A percentile compares a stretch with the other conserved stretches of the same genome.
Conservation (phyloP, 2,113 vertebrate genomes). For the Colaptes auratus region DNA sequence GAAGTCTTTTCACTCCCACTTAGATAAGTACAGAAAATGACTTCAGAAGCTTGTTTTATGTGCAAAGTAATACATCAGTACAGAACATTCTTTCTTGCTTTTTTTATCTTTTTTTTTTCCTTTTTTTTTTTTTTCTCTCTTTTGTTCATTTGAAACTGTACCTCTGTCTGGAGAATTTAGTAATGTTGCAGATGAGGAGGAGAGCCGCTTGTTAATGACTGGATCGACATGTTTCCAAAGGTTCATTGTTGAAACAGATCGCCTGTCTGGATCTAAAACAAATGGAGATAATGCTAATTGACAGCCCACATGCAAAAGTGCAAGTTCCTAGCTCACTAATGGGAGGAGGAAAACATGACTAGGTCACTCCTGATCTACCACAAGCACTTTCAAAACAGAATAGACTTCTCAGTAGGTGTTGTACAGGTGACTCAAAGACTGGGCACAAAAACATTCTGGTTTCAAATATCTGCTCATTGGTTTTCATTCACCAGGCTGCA, state of each 20-base stretch:
- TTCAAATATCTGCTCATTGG: background rate
- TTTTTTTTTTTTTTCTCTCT: background rate
- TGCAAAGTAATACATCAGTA: constrained; percentile 66
- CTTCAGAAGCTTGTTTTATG: constrained; percentile 74
- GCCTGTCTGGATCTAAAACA: constrained; percentile 92
- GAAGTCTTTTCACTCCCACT: constrained; percentile 75
- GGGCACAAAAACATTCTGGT: constrained; percentile 58
- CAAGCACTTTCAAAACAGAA: constrained; percentile 65
- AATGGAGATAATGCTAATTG: constrained; percentile 81
- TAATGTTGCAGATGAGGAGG: constrained; percentile 95
- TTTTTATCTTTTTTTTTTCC: background rate
- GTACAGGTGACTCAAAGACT: constrained; percentile 74
- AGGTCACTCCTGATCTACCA: constrained; percentile 65
- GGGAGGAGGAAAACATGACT: constrained; percentile 55
- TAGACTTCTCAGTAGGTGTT: constrained; percentile 59
- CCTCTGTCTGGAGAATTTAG: constrained; percentile 97
- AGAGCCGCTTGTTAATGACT: constrained; percentile 97
- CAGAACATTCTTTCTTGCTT: constrained; percentile 70
- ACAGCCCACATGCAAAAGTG: constrained; percentile 76
- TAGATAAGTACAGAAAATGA: constrained; percentile 74
- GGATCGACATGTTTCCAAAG: constrained; percentile 96
- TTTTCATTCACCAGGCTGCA: background rate
- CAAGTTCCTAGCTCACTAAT: constrained; percentile 61
- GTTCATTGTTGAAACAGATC: constrained; percentile 98
- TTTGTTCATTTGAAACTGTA: constrained; percentile 78